Conservation (phyloP, 1,140 invertebrate species). For the Drosophila tristis region DNA sequence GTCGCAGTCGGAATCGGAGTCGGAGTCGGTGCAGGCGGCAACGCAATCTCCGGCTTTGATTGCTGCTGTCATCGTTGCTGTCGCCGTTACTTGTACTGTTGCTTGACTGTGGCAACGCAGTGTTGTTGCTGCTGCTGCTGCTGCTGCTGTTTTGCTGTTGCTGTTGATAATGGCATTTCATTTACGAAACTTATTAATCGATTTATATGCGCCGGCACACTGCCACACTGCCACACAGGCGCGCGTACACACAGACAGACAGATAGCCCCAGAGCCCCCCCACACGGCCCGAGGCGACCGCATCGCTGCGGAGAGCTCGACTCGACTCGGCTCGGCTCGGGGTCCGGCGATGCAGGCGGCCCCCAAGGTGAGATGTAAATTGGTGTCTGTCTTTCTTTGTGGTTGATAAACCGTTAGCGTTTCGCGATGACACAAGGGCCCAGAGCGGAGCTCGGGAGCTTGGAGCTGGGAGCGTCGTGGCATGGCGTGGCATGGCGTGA, state of each 20-base stretch:
- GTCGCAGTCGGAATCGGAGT: constrained; percentile 19
- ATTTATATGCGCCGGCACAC: constrained; percentile 75
- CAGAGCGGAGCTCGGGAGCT: neutral
- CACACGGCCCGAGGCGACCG: too few relatives aligned
- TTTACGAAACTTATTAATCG: constrained; percentile 79
- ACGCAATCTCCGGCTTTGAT: constrained; percentile 41
- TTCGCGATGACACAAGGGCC: constrained; percentile 54
- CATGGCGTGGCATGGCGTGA: neutral
- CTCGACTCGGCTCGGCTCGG: neutral
- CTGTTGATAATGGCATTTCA: constrained; percentile 70
- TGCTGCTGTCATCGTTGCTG: constrained; percentile 4
- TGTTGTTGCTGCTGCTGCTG: neutral
- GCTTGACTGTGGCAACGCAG: constrained; percentile 38
- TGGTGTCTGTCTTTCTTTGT: constrained; percentile 19
- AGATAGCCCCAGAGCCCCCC: too few relatives aligned
- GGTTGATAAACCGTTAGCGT: constrained; percentile 54
- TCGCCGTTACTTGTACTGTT: constrained; percentile 17
- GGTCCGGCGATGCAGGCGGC: constrained; percentile 37
- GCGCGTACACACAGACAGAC: neutral
- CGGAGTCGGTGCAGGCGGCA: constrained; percentile 38
- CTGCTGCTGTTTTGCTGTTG: neutral
- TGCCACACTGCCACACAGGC: constrained; percentile 28
- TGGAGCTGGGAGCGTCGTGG: neutral
- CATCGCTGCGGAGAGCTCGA: too few relatives aligned
- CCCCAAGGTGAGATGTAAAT: constrained; percentile 74